Percentiles rank a stretch among this genome's conserved stretches.
Evolutionary conservation across 1,140 invertebrate species (phyloP).

Genomic region (Pteromalus puparum): DNA sequence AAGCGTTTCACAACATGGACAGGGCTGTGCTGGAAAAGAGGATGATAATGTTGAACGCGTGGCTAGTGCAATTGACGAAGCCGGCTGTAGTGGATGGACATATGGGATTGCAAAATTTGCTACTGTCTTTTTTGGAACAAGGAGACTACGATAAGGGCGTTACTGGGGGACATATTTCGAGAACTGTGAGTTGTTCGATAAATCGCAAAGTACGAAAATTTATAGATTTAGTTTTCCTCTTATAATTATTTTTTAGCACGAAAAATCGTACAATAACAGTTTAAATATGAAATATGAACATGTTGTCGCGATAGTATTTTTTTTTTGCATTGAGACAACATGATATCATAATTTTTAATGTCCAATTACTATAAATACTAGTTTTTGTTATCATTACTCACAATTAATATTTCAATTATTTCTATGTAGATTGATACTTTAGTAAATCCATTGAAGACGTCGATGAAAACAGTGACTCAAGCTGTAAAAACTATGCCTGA

Average conservation of each 20-base stretch:
- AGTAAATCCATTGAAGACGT: slow-evolving; percentile 88
- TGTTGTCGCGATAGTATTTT: not conserved
- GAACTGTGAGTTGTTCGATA: slow-evolving; percentile 72
- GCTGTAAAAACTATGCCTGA: slow-evolving; percentile 88
- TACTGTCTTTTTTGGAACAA: slow-evolving; percentile 87
- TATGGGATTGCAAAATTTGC: slow-evolving; percentile 81
- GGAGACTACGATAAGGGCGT: slow-evolving; percentile 85
- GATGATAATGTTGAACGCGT: slow-evolving; percentile 89
- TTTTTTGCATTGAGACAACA: not conserved
- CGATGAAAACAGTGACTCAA: slow-evolving; percentile 85
- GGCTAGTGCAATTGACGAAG: slow-evolving; percentile 84
- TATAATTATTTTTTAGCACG: not conserved
- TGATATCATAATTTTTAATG: too few species aligned
- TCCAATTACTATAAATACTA: too few species aligned
- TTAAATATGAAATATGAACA: not conserved
- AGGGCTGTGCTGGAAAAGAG: slow-evolving; percentile 90
- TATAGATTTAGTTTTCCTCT: not conserved
- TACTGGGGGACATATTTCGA: slow-evolving; percentile 77
- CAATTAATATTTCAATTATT: slow-evolving; percentile 17
- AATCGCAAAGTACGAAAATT: not conserved
- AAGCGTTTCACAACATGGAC: slow-evolving; percentile 95
- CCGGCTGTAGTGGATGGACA: slow-evolving; percentile 79
- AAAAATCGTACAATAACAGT: not conserved
- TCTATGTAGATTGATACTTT: slow-evolving; percentile 82
- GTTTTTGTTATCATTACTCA: too few species aligned